phyloP scores from a whole-genome alignment of 92 coral and sea anemone genomes.

The Micromussa lordhowensis region DNA sequence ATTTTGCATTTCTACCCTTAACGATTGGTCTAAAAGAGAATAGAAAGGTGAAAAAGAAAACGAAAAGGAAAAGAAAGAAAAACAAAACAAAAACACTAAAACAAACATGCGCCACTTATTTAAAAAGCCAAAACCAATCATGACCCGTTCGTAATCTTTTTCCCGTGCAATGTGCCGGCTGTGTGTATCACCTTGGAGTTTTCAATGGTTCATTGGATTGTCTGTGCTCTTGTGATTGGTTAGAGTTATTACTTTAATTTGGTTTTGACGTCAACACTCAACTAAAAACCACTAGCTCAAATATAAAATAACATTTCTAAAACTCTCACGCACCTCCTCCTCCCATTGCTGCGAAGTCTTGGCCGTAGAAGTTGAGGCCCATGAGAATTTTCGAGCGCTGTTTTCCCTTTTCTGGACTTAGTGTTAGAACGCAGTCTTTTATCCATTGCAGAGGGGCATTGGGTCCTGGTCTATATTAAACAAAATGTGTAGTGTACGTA shows the following conservation, averaged over 20 bases:
- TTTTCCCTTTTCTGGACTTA: conserved; percentile 84
- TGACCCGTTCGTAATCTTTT: too few relatives aligned
- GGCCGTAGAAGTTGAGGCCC: conserved; percentile 96
- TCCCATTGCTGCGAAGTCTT: conserved; percentile 85
- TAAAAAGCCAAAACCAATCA: too few relatives aligned
- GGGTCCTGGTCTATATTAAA: conserved; percentile 82
- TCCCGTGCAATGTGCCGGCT: too few relatives aligned
- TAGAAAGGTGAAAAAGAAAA: too few relatives aligned
- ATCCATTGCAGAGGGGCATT: conserved; percentile 91
- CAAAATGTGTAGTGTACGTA: not conserved
- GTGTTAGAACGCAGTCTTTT: conserved; percentile 78
- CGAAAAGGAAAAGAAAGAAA: too few relatives aligned
- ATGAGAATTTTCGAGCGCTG: conserved; percentile 87
- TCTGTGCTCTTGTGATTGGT: too few relatives aligned
- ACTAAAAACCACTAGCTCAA: not conserved
- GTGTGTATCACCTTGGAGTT: too few relatives aligned
- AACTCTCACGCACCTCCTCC: conserved; percentile 74
- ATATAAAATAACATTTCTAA: not conserved
- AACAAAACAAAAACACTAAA: too few relatives aligned
- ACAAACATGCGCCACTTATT: too few relatives aligned
- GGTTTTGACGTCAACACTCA: not conserved
- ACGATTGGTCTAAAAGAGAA: too few relatives aligned
- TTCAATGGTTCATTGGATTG: too few relatives aligned
- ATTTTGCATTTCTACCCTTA: too few relatives aligned
- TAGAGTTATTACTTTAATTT: not conserved